These are phyloP conservation scores for Melanotus villosus DNA, from an alignment of 2,888 invertebrate genomes.

Conservation along the genomic window DNA sequence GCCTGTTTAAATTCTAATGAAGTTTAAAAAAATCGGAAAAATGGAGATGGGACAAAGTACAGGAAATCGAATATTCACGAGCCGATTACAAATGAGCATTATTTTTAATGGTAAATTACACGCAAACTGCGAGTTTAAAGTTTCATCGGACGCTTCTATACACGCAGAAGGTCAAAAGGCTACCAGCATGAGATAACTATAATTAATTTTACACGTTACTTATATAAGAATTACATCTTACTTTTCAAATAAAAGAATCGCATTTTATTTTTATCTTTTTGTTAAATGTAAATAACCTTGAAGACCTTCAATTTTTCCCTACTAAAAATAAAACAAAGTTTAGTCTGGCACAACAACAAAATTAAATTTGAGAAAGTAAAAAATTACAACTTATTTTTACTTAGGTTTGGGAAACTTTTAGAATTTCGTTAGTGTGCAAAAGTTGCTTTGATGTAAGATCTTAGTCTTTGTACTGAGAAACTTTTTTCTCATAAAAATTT, in stretches of 20 bases:
- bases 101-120: constrained; percentile 17
- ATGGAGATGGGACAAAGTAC: not conserved
- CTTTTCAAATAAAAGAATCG: not conserved
- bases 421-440: constrained; percentile 1
- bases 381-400: not conserved
- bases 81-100: not conserved
- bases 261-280: not conserved
- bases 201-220: not conserved
- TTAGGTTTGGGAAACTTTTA: not conserved
- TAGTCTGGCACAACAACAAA: no score
- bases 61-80: not conserved
- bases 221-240: not conserved
- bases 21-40: no score
- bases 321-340: no score
- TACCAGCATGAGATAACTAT: not conserved
- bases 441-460: constrained; percentile 2
- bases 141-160: constrained; percentile 10
- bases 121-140: constrained; percentile 24
- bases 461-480: not conserved
- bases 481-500: constrained; percentile 36
- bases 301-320: no score
- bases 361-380: not conserved
- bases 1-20: no score
- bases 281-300: no score
- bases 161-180: constrained; percentile 17